A percentile compares a stretch with the other conserved stretches of the same genome.
Evolutionary conservation across 1,140 invertebrate genomes (phyloP).

Genomic region (Scaptodrosophila lebanonensis): DNA sequence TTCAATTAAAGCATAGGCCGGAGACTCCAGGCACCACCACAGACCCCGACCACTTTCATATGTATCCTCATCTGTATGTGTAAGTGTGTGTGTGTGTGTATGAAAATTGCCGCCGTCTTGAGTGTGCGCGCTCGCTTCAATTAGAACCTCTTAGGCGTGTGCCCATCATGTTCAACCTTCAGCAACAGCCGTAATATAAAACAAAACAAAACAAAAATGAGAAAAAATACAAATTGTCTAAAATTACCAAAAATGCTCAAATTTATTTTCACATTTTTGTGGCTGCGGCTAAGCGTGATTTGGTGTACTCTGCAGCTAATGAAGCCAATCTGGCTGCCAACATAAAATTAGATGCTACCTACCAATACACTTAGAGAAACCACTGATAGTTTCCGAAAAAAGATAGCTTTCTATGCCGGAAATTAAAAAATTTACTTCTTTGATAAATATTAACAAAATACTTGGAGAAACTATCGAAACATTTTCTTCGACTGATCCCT

Average conservation of each 20-base stretch:
- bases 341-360: no score
- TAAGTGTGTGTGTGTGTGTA: no score
- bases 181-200: no score
- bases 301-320: conserved; percentile 26
- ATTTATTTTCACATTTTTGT: conserved; percentile 49
- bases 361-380: no score
- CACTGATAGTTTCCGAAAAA: no score
- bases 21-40: conserved; percentile 2
- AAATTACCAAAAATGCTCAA: conserved; percentile 27
- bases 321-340: conserved; percentile 64
- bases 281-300: conserved; percentile 4
- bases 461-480: no score
- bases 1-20: conserved; percentile 64
- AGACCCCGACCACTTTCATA: conserved; percentile 12
- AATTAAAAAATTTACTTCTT: no score
- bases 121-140: conserved; percentile 31
- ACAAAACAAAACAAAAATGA: conserved; percentile 45
- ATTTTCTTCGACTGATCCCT: no score
- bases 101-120: no score
- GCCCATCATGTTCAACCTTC: conserved; percentile 42
- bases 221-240: conserved; percentile 27
- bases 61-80: no score
- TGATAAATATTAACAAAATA: no score
- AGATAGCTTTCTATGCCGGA: no score
- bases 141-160: conserved; percentile 66